These are phyloP conservation scores for Daboia siamensis DNA, from an alignment of 2,113 vertebrate species.

Conservation along the genomic window DNA sequence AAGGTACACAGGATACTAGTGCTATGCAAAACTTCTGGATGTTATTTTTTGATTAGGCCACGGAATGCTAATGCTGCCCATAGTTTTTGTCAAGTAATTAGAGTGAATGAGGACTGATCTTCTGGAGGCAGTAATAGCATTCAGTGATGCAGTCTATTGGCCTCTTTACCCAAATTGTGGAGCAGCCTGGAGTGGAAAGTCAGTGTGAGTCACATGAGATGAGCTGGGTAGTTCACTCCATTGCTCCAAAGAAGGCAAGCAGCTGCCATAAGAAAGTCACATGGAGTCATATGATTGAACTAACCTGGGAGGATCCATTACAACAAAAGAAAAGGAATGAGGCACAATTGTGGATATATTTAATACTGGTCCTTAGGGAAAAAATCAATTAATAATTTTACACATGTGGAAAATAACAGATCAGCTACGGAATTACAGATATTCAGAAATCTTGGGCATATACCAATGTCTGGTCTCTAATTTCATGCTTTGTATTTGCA, in stretches of 20 bases:
- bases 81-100: neutral
- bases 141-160: neutral
- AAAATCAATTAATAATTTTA: neutral
- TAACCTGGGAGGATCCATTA: neutral
- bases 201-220: neutral
- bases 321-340: no score
- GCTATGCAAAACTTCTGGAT: neutral
- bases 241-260: neutral
- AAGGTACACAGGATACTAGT: neutral
- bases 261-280: neutral
- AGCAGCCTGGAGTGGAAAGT: neutral
- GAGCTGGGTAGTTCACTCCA: neutral
- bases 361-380: neutral
- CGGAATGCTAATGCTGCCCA: neutral
- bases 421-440: neutral
- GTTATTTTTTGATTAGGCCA: neutral
- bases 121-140: neutral
- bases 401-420: neutral
- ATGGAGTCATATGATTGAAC: neutral
- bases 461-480: neutral
- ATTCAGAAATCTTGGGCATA: neutral
- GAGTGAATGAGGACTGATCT: neutral
- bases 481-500: constrained; percentile 53
- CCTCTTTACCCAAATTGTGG: neutral
- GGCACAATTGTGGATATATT: no score